Percentiles rank a stretch among this genome's conserved stretches.
phyloP scores from a whole-genome alignment of 2,113 vertebrate genomes.

The Grammomys surdaster region DNA sequence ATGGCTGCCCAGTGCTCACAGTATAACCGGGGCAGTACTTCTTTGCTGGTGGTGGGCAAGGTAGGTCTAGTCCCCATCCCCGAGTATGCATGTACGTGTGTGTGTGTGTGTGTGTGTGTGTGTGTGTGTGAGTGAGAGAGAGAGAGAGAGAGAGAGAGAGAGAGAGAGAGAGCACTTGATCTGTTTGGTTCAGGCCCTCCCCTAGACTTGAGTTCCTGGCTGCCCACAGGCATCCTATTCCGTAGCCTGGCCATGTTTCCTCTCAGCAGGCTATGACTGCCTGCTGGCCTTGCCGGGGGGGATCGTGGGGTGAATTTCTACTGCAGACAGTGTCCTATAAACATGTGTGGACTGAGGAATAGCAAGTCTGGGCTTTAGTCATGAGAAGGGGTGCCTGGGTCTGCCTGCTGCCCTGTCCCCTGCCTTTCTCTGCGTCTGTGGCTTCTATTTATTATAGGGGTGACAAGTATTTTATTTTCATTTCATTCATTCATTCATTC shows the following conservation, averaged over 20 bases:
- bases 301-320: neutral
- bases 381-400: too few relatives aligned
- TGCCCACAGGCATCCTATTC: neutral
- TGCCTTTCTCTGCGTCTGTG: neutral
- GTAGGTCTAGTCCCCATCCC: neutral
- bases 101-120: neutral
- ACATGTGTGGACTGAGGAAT: neutral
- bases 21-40: neutral
- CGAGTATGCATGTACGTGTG: fast-evolving
- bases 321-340: fast-evolving
- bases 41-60: neutral
- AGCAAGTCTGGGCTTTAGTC: neutral
- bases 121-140: neutral
- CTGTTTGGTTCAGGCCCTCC: neutral
- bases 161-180: neutral
- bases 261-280: neutral
- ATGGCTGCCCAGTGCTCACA: neutral
- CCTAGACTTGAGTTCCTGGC: neutral
- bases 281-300: neutral
- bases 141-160: too few relatives aligned
- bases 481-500: neutral
- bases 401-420: neutral
- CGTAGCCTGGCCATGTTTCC: neutral
- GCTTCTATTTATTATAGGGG: neutral
- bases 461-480: neutral